Conservation (phyloP, 2,113 vertebrate species). For the Crotalus viridis region DNA sequence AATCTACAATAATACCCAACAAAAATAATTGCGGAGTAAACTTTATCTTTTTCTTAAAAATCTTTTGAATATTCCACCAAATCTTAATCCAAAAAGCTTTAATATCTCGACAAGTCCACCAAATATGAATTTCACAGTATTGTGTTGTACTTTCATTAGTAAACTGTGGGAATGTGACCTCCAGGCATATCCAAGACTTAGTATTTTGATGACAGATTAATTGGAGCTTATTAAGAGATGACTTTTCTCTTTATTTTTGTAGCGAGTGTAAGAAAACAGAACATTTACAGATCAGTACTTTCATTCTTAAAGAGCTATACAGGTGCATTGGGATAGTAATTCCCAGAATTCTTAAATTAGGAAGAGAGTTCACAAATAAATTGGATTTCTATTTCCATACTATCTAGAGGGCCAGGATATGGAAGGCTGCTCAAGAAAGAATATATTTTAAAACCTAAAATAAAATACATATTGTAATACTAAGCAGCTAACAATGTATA, state of each 20-base stretch:
- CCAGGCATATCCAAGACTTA: rapidly evolving
- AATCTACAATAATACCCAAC: too few relatives aligned
- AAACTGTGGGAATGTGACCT: background rate
- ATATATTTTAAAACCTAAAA: background rate
- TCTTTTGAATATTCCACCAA: too few relatives aligned
- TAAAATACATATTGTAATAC: background rate
- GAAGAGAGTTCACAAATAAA: background rate
- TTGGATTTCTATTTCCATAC: background rate
- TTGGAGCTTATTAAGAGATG: background rate
- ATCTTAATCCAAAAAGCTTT: too few relatives aligned
- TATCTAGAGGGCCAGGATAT: background rate
- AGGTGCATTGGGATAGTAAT: background rate
- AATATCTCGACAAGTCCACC: too few relatives aligned
- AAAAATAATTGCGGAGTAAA: too few relatives aligned
- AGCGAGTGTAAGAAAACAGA: background rate
- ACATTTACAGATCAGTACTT: background rate
- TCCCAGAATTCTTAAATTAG: background rate
- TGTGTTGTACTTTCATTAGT: background rate
- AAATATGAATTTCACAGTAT: background rate
- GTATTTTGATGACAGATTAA: slow-evolving; percentile 3
- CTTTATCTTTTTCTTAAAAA: too few relatives aligned
- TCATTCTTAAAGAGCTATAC: background rate
- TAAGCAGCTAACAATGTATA: background rate
- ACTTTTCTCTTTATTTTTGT: slow-evolving; percentile 6
- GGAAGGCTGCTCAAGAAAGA: background rate